These are phyloP conservation scores for Heliconius cydno DNA, from an alignment of 2,888 invertebrate genomes.

Conservation along the genomic window DNA sequence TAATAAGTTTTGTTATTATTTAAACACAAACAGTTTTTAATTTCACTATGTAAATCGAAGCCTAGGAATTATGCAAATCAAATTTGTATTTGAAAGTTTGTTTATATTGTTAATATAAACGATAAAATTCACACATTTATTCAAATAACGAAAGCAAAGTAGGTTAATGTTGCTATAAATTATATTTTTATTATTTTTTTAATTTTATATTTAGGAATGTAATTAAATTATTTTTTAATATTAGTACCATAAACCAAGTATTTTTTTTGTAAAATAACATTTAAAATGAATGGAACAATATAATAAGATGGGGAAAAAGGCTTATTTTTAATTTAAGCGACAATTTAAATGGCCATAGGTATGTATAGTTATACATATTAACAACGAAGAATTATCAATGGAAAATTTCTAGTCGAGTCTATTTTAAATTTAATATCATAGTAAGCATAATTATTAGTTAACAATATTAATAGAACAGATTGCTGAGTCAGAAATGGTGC, in stretches of 20 bases:
- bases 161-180: constrained; percentile 2
- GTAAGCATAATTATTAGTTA: not conserved
- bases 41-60: not conserved
- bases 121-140: not conserved
- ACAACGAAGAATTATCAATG: not conserved
- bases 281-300: no score
- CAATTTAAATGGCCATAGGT: no score
- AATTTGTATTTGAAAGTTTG: not conserved
- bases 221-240: not conserved
- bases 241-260: no score
- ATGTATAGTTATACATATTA: no score
- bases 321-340: no score
- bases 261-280: no score
- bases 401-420: not conserved
- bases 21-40: not conserved
- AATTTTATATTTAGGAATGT: not conserved
- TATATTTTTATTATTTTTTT: not conserved
- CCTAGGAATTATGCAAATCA: not conserved
- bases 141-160: not conserved
- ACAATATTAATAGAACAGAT: not conserved
- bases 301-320: no score
- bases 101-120: not conserved
- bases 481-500: not conserved
- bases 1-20: not conserved
- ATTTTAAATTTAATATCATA: constrained; percentile 5